These are phyloP conservation scores for Drosophila orena DNA, from an alignment of 1,140 invertebrate species.

Conservation along the genomic window DNA sequence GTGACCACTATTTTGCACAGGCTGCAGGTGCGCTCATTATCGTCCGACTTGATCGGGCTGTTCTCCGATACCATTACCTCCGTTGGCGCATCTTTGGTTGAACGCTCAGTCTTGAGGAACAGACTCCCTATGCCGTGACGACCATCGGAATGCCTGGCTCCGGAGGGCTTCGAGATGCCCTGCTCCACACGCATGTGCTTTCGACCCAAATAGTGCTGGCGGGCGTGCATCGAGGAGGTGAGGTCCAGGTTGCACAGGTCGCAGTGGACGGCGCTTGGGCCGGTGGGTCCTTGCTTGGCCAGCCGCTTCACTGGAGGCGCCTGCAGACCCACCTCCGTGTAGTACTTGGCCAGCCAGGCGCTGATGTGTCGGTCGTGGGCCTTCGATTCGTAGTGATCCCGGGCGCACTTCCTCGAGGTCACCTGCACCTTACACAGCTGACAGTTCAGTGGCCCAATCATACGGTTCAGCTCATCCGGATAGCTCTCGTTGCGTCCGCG, in stretches of 20 bases:
- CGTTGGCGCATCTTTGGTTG: neutral
- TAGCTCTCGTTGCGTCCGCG: constrained; percentile 70
- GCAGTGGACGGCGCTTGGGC: constrained; percentile 81
- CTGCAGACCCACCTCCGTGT: constrained; percentile 67
- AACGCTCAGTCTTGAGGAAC: constrained; percentile 3
- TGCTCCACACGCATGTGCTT: constrained; percentile 83
- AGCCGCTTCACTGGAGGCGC: constrained; percentile 72
- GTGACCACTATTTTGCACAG: constrained; percentile 84
- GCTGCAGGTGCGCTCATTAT: constrained; percentile 63
- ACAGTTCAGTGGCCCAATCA: constrained; percentile 85
- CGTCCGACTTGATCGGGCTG: neutral
- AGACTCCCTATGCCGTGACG: constrained; percentile 58
- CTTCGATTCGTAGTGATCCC: constrained; percentile 85
- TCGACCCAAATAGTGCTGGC: constrained; percentile 85
- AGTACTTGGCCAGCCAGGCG: constrained; percentile 79
- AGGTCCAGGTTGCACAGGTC: constrained; percentile 85
- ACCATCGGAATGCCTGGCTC: constrained; percentile 76
- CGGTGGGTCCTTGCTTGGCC: constrained; percentile 53
- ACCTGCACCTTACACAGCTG: constrained; percentile 84
- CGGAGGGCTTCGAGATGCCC: constrained; percentile 66
- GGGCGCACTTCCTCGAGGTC: constrained; percentile 83
- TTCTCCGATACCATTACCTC: neutral
- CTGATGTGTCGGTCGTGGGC: constrained; percentile 85
- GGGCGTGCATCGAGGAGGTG: constrained; percentile 85
- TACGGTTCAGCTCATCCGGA: constrained; percentile 83